A percentile compares a stretch with the other conserved stretches of the same genome.
Evolutionary conservation across 2,888 invertebrate species (phyloP).

Genomic region (Parnassius mnemosyne): DNA sequence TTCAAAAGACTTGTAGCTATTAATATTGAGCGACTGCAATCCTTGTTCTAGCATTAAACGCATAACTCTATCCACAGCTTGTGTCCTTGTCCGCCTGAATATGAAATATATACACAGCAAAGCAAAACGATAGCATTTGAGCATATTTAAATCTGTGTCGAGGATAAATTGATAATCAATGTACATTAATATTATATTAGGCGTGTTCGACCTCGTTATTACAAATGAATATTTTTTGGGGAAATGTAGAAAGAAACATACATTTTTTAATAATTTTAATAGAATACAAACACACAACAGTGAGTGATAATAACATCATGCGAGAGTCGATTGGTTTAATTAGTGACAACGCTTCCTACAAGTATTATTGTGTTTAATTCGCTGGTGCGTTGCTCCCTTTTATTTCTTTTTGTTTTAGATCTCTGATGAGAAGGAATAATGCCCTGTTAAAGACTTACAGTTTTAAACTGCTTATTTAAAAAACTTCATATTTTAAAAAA

Average conservation of each 20-base stretch:
- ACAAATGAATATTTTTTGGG: slow-evolving; percentile 12
- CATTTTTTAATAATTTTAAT: slow-evolving; percentile 10
- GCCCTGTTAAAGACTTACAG: slow-evolving; percentile 4
- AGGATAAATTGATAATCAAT: slow-evolving; percentile 15
- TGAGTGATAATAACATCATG: slow-evolving; percentile 9
- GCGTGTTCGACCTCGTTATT: slow-evolving; percentile 16
- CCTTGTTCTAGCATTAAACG: slow-evolving; percentile 5
- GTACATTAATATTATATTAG: slow-evolving; percentile 6
- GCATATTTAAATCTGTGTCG: slow-evolving; percentile 16
- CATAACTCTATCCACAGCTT: slow-evolving; percentile 5
- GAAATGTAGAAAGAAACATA: slow-evolving; percentile 1
- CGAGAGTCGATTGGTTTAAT: slow-evolving; percentile 11
- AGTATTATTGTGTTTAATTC: slow-evolving; percentile 24
- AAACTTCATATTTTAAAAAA: too few relatives aligned
- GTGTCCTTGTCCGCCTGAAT: slow-evolving; percentile 18
- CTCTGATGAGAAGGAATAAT: slow-evolving; percentile 1
- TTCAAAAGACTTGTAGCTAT: slow-evolving; percentile 9
- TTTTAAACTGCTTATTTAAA: too few relatives aligned
- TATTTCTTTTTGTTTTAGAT: slow-evolving; percentile 6
- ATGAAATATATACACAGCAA: slow-evolving; percentile 7
- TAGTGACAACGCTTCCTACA: slow-evolving; percentile 22
- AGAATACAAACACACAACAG: not conserved
- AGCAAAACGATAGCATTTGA: slow-evolving; percentile 11
- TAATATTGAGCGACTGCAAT: not conserved
- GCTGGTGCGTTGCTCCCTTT: slow-evolving; percentile 18